Conservation (phyloP, 2,113 vertebrate species). For the Propithecus coquereli region DNA sequence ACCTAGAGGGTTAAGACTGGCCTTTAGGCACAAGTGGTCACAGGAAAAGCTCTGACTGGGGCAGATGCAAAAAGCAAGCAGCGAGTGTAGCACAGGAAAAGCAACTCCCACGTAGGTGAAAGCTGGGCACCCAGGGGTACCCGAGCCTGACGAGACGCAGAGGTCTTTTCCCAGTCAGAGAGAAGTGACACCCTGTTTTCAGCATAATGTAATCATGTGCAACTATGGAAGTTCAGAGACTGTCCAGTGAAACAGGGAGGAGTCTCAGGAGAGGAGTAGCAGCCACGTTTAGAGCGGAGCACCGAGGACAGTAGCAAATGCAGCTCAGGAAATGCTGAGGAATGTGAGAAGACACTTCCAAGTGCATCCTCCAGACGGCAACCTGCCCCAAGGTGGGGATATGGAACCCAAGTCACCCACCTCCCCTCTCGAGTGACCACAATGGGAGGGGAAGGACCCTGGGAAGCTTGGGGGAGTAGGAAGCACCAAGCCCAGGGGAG, state of each 20-base stretch:
- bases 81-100: not conserved
- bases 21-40: not conserved
- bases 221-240: not conserved
- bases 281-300: no score
- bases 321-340: not conserved
- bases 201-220: not conserved
- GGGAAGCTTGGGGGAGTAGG: not conserved
- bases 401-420: not conserved
- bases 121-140: no score
- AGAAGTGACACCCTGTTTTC: not conserved
- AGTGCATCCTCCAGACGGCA: not conserved
- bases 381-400: not conserved
- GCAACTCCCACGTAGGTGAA: rapidly evolving
- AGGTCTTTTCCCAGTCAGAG: not conserved
- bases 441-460: not conserved
- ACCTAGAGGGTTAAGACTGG: not conserved
- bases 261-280: not conserved
- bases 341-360: not conserved
- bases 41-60: not conserved
- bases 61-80: not conserved
- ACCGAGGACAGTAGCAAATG: not conserved
- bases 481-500: not conserved
- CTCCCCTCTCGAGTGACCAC: not conserved
- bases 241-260: not conserved
- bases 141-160: not conserved